These are phyloP conservation scores for Chiloscyllium plagiosum DNA, from an alignment of 2,113 vertebrate genomes.

Conservation along the genomic window DNA sequence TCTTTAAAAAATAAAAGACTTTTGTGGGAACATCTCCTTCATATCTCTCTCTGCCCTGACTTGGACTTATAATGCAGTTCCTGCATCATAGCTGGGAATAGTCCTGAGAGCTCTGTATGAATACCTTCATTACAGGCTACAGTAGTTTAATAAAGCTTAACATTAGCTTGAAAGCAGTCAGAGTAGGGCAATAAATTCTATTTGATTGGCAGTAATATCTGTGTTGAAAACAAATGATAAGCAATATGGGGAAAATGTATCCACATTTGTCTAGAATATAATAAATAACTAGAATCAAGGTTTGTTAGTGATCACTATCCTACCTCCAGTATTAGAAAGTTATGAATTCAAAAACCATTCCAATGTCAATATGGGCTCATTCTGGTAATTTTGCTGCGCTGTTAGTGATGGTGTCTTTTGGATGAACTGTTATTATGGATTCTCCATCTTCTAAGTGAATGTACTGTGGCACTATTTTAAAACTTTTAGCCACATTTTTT, in stretches of 20 bases:
- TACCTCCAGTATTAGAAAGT: background rate
- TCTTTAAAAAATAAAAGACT: background rate
- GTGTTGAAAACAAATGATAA: background rate
- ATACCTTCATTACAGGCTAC: background rate
- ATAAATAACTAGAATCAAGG: background rate
- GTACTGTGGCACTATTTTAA: no score
- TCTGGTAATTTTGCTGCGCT: background rate
- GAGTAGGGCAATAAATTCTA: background rate
- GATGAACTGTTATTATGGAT: background rate
- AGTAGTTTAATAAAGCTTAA: background rate
- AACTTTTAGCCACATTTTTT: no score
- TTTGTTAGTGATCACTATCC: background rate
- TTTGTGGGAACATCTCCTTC: background rate
- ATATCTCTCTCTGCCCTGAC: background rate
- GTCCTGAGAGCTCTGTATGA: background rate
- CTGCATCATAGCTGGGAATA: background rate
- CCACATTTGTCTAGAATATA: background rate
- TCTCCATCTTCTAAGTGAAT: no score
- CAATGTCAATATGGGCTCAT: background rate
- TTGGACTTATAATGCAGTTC: background rate
- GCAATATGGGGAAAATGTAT: background rate
- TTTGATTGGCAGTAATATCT: background rate
- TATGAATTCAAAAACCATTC: background rate
- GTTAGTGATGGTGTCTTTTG: background rate
- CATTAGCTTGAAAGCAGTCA: background rate